These are phyloP conservation scores for Drosophila colorata DNA, from an alignment of 2,888 invertebrate species.

Conservation along the genomic window DNA sequence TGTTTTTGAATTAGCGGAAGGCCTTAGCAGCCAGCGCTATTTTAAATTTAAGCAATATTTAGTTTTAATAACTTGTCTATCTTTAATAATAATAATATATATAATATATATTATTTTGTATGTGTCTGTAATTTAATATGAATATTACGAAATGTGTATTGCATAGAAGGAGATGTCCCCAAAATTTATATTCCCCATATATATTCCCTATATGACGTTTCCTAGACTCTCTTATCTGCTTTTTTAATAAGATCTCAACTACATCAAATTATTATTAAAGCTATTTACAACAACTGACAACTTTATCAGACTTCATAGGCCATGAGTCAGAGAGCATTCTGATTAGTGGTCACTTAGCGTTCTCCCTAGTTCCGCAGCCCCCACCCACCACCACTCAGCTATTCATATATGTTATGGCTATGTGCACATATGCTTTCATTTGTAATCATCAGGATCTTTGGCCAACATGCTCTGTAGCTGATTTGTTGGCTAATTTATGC, in stretches of 20 bases:
- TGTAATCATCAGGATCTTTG: conserved; percentile 56
- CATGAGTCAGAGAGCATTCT: conserved; percentile 1
- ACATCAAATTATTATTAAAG: neutral
- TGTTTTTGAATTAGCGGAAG: no score
- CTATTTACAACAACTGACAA: conserved; percentile 7
- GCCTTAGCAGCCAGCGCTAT: no score
- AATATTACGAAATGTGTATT: no score
- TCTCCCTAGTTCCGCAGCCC: neutral
- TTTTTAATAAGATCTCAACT: neutral
- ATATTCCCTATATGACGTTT: neutral
- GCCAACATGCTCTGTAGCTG: conserved; percentile 52
- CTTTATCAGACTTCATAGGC: neutral
- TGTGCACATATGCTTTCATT: conserved; percentile 33
- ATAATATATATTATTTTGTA: no score
- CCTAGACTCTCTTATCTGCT: no score
- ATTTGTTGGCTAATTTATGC: conserved; percentile 79
- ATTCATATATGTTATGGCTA: conserved; percentile 9
- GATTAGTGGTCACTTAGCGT: conserved; percentile 23
- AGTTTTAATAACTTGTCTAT: no score
- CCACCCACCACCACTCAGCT: neutral
- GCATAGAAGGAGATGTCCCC: no score
- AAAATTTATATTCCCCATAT: neutral
- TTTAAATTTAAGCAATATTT: no score
- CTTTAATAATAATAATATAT: no score
- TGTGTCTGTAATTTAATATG: no score